Evolutionary conservation across 2,797 vertebrate species (phyloP).

Genomic region (Sphaeramia orbicularis): DNA sequence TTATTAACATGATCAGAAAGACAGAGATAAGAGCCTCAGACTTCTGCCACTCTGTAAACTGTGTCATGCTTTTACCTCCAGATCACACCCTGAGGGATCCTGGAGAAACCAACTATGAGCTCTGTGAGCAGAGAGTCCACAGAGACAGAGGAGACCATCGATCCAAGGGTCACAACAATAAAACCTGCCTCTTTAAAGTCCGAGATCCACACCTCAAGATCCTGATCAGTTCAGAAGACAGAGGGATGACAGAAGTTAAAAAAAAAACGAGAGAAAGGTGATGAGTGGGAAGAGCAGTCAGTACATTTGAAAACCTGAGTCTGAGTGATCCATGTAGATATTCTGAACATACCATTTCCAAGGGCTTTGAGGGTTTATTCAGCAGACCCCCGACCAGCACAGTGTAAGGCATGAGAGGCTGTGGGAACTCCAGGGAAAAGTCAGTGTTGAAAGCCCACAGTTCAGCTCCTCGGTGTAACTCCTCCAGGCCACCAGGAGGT

Average conservation of each 20-base stretch:
- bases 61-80: conserved; percentile 65
- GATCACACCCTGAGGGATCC: conserved; percentile 79
- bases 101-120: conserved; percentile 72
- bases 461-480: conserved; percentile 79
- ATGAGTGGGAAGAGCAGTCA: too few species aligned
- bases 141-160: conserved; percentile 70
- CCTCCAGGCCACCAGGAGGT: conserved; percentile 55
- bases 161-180: conserved; percentile 76
- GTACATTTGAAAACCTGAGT: neutral
- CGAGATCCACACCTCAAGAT: conserved; percentile 75
- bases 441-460: conserved; percentile 85
- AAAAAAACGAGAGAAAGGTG: neutral
- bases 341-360: conserved; percentile 69
- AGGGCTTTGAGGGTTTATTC: conserved; percentile 71
- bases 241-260: neutral
- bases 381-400: conserved; percentile 82
- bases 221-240: conserved; percentile 51
- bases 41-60: neutral
- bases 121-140: conserved; percentile 65
- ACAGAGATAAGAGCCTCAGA: neutral
- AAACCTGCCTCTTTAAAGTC: conserved; percentile 75
- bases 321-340: neutral
- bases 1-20: neutral
- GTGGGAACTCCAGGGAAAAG: conserved; percentile 84
- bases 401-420: conserved; percentile 81